phyloP scores from a whole-genome alignment of 2,797 vertebrate species.

The Intellagama lesueurii region DNA sequence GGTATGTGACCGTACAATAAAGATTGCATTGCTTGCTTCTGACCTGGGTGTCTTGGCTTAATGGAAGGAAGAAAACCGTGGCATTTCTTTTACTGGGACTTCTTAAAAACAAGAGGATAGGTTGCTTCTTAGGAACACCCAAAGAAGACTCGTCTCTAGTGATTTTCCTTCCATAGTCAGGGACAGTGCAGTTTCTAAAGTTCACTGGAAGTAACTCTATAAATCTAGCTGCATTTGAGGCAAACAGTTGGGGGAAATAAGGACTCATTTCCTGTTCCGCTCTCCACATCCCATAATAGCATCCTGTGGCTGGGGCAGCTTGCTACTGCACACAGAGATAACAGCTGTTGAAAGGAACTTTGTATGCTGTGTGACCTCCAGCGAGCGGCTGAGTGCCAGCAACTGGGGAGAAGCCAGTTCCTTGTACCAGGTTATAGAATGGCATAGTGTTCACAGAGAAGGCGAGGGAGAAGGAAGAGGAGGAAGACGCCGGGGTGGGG shows the following conservation, averaged over 20 bases:
- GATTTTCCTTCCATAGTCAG: no score
- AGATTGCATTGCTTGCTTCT: neutral
- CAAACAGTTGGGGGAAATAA: conserved; percentile 3
- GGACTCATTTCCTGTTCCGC: conserved; percentile 22
- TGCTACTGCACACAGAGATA: conserved; percentile 13
- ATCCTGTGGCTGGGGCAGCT: conserved; percentile 20
- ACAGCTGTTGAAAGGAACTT: conserved; percentile 9
- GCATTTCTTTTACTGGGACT: neutral
- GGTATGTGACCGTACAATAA: no score
- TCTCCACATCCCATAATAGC: conserved; percentile 21
- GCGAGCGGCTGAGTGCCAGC: neutral
- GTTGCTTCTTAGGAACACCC: neutral
- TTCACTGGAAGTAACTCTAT: neutral
- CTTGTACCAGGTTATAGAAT: neutral
- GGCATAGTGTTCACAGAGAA: no score
- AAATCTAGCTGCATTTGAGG: neutral
- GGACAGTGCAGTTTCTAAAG: neutral
- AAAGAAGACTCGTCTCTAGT: neutral
- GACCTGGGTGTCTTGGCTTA: neutral
- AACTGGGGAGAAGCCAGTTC: neutral
- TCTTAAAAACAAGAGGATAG: neutral
- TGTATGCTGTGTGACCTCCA: neutral
- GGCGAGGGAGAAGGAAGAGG: neutral
- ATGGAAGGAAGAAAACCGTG: neutral
- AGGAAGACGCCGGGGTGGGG: neutral